Evolutionary conservation across 2,797 vertebrate species (phyloP).

Genomic region (Malurus leucopterus): DNA sequence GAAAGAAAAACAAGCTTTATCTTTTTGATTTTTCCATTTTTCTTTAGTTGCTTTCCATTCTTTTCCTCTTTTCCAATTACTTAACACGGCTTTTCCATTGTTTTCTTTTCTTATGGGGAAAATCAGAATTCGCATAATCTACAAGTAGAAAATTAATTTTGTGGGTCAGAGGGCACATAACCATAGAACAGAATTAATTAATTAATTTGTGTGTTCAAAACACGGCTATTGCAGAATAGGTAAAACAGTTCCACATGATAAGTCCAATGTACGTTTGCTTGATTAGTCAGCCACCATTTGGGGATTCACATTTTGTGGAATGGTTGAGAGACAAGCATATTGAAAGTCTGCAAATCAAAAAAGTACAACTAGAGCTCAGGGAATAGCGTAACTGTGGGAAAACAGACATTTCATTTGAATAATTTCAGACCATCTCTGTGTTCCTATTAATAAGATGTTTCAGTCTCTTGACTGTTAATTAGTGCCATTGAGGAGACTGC

Average conservation of each 20-base stretch:
- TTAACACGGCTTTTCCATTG: not conserved
- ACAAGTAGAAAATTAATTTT: not conserved
- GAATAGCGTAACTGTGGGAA: not conserved
- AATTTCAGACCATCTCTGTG: not conserved
- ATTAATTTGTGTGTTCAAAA: not conserved
- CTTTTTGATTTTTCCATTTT: not conserved
- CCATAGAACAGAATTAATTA: not conserved
- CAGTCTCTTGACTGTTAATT: not conserved
- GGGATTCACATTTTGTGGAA: not conserved
- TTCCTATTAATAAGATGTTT: not conserved
- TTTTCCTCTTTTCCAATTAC: not conserved
- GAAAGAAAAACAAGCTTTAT: not conserved
- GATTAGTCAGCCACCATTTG: not conserved
- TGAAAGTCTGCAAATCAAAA: not conserved
- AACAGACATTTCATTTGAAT: not conserved
- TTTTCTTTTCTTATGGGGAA: not conserved
- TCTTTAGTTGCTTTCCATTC: not conserved
- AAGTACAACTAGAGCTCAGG: not conserved
- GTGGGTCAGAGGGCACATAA: not conserved
- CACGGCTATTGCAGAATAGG: not conserved
- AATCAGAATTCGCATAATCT: not conserved
- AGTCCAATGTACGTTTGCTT: not conserved
- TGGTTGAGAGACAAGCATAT: not conserved
- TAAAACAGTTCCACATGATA: not conserved
- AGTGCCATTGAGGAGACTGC: not conserved